phyloP scores from a whole-genome alignment of 2,888 invertebrate genomes.

The Gibbula magus region DNA sequence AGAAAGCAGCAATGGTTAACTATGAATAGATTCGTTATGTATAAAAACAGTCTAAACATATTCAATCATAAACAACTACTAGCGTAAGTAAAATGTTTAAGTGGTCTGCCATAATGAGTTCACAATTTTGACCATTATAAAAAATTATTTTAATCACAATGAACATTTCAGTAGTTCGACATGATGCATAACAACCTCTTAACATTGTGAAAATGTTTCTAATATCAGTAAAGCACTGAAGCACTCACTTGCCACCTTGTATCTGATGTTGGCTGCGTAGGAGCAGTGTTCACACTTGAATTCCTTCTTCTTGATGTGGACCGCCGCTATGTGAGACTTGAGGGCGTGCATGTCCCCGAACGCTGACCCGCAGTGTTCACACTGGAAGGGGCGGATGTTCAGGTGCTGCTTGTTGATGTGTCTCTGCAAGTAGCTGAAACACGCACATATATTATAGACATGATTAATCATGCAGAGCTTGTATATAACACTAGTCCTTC shows the following conservation, averaged over 20 bases:
- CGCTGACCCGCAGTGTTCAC: constrained; percentile 48
- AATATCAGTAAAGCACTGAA: background rate
- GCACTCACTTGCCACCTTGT: constrained; percentile 45
- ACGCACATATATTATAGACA: too few relatives aligned
- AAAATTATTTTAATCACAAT: too few relatives aligned
- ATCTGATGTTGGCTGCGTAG: constrained; percentile 48
- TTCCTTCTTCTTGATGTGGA: constrained; percentile 31
- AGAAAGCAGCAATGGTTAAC: too few relatives aligned
- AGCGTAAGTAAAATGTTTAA: too few relatives aligned
- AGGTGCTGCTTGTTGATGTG: constrained; percentile 50
- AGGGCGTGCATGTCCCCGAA: constrained; percentile 48
- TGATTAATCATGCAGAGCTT: too few relatives aligned
- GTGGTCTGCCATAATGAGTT: too few relatives aligned
- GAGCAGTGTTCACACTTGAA: constrained; percentile 48
- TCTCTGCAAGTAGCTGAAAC: background rate
- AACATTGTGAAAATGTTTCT: background rate
- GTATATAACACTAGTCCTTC: too few relatives aligned
- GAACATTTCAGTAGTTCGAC: too few relatives aligned
- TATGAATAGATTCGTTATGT: too few relatives aligned
- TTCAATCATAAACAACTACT: too few relatives aligned
- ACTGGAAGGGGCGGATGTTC: constrained; percentile 50
- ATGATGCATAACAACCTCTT: background rate
- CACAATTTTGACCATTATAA: too few relatives aligned
- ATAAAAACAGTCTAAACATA: too few relatives aligned
- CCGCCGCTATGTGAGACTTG: constrained; percentile 41